A percentile compares a stretch with the other conserved stretches of the same genome.
Evolutionary conservation across 2,797 vertebrate species (phyloP).

Genomic region (Sebastes diaconus): DNA sequence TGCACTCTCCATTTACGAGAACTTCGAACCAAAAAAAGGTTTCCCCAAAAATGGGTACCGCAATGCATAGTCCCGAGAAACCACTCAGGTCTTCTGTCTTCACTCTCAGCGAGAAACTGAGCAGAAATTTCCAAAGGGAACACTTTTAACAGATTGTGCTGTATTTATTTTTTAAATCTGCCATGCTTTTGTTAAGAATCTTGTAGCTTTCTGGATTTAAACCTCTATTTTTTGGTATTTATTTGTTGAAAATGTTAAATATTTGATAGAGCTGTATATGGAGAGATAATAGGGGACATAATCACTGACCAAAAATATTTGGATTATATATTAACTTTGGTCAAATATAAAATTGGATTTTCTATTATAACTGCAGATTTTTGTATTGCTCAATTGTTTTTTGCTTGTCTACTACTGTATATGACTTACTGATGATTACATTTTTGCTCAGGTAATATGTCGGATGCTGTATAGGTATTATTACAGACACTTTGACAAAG

Average conservation of each 20-base stretch:
- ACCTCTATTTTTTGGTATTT: constrained; percentile 47
- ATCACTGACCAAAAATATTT: constrained; percentile 25
- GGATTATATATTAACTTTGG: constrained; percentile 14
- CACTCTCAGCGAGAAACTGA: neutral
- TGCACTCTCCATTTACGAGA: constrained; percentile 91
- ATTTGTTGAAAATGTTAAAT: constrained; percentile 49
- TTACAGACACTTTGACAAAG: constrained; percentile 20
- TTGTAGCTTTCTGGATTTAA: constrained; percentile 17
- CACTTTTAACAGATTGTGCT: constrained; percentile 3
- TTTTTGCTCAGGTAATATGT: constrained; percentile 68
- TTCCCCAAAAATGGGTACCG: constrained; percentile 21
- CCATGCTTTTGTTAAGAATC: constrained; percentile 1
- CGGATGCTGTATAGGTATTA: constrained; percentile 46
- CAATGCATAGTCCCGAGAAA: constrained; percentile 15
- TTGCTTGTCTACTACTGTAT: constrained; percentile 50
- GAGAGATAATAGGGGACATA: constrained; percentile 1
- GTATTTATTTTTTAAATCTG: constrained; percentile 49
- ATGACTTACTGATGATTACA: constrained; percentile 18
- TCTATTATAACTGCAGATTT: constrained; percentile 11
- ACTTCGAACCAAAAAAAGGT: constrained; percentile 75
- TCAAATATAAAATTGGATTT: neutral
- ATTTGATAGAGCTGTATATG: constrained; percentile 7
- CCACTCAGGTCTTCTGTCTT: neutral
- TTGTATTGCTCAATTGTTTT: constrained; percentile 3
- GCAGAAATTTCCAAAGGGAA: constrained; percentile 40